phyloP scores from a whole-genome alignment of 2,888 invertebrate species.

The Drosophila pseudotakahashii region DNA sequence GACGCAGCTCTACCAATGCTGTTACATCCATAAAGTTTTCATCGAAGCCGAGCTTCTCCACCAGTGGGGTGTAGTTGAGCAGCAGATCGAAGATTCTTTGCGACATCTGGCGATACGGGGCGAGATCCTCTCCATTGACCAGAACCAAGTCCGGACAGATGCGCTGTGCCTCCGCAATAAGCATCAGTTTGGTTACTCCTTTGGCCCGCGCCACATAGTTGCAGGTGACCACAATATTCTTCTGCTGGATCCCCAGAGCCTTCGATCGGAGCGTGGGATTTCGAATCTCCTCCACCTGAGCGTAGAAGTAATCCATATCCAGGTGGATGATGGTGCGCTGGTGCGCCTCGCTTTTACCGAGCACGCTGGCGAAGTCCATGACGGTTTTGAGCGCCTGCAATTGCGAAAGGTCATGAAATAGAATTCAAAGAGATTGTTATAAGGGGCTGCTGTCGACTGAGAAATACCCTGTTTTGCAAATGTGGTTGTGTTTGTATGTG shows the following conservation, averaged over 20 bases:
- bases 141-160: conserved; percentile 90
- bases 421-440: not conserved
- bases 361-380: conserved; percentile 81
- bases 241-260: conserved; percentile 93
- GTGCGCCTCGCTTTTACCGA: conserved; percentile 85
- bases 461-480: not conserved
- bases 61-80: conserved; percentile 89
- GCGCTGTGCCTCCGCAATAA: conserved; percentile 89
- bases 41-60: conserved; percentile 93
- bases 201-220: conserved; percentile 92
- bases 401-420: conserved; percentile 19
- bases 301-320: conserved; percentile 94
- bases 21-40: conserved; percentile 94
- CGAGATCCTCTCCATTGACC: conserved; percentile 93
- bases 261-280: conserved; percentile 88
- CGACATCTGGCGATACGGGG: conserved; percentile 91
- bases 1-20: conserved; percentile 84
- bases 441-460: not conserved
- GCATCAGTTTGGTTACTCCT: conserved; percentile 92
- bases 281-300: conserved; percentile 92
- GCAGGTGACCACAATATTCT: conserved; percentile 92
- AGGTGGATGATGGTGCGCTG: conserved; percentile 90
- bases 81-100: conserved; percentile 90
- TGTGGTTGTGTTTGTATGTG: no score
- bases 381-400: conserved; percentile 41